A percentile compares a stretch with the other conserved stretches of the same genome.
phyloP scores from a whole-genome alignment of 2,113 vertebrate species.

The Cranoglanis bouderius region DNA sequence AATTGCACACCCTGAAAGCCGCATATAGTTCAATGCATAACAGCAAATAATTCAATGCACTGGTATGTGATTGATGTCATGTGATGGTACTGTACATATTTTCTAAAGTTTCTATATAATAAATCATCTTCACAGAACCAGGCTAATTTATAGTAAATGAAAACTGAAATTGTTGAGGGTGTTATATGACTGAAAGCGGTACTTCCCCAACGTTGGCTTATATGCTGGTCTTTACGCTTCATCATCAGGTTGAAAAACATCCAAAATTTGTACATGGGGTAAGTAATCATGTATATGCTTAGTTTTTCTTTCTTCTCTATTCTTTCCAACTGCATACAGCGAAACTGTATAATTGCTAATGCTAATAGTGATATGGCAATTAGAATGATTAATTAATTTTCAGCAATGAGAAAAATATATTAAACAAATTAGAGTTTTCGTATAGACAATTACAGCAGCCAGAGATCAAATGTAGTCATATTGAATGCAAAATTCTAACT shows the following conservation, averaged over 20 bases:
- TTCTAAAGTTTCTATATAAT: not conserved
- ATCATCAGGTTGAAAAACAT: not conserved
- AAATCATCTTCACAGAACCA: constrained; percentile 23
- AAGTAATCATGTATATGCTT: not conserved
- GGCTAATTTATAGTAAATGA: constrained; percentile 16
- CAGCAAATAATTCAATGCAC: not conserved
- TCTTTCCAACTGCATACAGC: not conserved
- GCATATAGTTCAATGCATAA: not conserved
- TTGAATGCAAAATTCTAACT: not conserved
- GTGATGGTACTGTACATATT: not conserved
- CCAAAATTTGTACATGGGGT: not conserved
- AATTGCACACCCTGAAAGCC: not conserved
- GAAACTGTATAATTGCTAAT: not conserved
- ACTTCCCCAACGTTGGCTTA: not conserved
- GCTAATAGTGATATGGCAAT: not conserved
- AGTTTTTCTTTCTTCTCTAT: not conserved
- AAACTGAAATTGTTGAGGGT: constrained; percentile 37
- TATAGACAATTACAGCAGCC: not conserved
- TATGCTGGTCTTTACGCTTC: not conserved
- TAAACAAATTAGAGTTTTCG: not conserved
- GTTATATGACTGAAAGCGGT: constrained; percentile 13
- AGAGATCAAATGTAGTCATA: not conserved
- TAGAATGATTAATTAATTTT: not conserved
- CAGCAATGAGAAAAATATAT: not conserved
- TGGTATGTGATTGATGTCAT: not conserved